A percentile compares a stretch with the other conserved stretches of the same genome.
Evolutionary conservation across 2,888 invertebrate species (phyloP).

Genomic region (Drosophila ustulata): DNA sequence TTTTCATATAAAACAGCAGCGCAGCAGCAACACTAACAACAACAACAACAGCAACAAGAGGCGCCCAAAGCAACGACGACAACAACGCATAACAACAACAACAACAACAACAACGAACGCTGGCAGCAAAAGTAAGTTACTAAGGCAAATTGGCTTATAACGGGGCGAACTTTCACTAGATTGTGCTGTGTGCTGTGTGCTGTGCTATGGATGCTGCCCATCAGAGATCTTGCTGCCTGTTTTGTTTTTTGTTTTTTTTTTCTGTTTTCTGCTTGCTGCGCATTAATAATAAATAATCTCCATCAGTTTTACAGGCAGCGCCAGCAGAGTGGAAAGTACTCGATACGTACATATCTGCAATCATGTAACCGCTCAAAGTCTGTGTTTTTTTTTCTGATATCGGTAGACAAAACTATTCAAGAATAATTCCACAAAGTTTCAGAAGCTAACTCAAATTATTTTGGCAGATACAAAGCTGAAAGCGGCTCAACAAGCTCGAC

Average conservation of each 20-base stretch:
- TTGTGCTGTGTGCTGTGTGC: conserved; percentile 16
- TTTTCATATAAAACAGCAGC: conserved; percentile 44
- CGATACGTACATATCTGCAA: conserved; percentile 13
- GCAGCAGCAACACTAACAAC: background rate
- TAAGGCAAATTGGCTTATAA: conserved; percentile 77
- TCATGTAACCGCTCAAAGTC: background rate
- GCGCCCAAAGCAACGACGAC: conserved; percentile 50
- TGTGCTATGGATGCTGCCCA: conserved; percentile 20
- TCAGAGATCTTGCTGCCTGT: conserved; percentile 26
- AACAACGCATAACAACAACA: conserved; percentile 13
- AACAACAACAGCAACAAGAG: conserved; percentile 21
- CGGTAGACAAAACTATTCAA: too few relatives aligned
- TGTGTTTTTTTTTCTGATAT: too few relatives aligned
- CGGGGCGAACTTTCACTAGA: conserved; percentile 76
- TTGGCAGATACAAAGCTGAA: too few relatives aligned
- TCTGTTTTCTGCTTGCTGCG: conserved; percentile 5
- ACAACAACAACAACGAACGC: conserved; percentile 16
- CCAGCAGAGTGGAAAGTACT: conserved; percentile 15
- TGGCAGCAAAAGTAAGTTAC: conserved; percentile 71
- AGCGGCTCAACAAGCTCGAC: too few relatives aligned
- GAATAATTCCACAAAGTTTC: too few relatives aligned
- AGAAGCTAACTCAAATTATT: too few relatives aligned
- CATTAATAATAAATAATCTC: conserved; percentile 42
- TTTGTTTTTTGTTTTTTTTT: too few relatives aligned
- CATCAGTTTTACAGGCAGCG: conserved; percentile 39